Evolutionary conservation across 2,797 vertebrate species (phyloP), one percentile per base, ranked within the genome.

Genomic region (Cephalopachus bancanus): DNA sequence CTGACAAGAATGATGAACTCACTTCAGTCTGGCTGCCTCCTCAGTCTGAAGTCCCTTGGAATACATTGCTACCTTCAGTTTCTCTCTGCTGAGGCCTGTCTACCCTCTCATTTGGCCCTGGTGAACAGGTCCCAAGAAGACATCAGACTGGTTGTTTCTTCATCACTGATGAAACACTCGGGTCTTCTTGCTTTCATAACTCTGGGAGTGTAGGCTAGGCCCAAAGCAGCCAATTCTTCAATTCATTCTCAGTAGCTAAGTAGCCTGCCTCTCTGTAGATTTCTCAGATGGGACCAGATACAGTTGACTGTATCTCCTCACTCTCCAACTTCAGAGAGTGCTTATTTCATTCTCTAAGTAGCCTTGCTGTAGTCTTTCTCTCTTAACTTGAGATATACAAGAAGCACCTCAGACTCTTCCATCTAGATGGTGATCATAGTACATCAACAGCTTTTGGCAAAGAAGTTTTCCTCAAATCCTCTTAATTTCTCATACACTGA

Each of bases 1-100:
- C 81, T 72, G 55, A 87, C 72, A 87, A 89, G 93, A 95, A 83
- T 57, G 55, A 96, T 78, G 87, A 71, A n/a, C 94, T 88, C 51
- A 24, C 81, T 33, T 96, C 67, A 88, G 72, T 26, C 20, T 84
- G 93, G 78, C 91, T 90, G 76, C 71, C 57, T 95, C 96, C 80
- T 67, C 22, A 24, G 59, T 65, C 20, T 3, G 33, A 11, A 37
- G n/a, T 83, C 51, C 26, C 72, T 65, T 37, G 71, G 51, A 94
- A 37, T 55, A 81, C 1, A 62, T 7, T 19, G 22, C 30, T 71
- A 15, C 65, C 30, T 65, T 57, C 14, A 33, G 60, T 57, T 62
- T 89, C 75, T 94, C 74, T 93, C 64, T 64, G 89, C 69, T 14
- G 75, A 79, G 64, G 16, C 51, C 93, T 51, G 22, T 26, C 49